phyloP scores from a whole-genome alignment of 2,888 invertebrate genomes.

The Hyles lineata region DNA sequence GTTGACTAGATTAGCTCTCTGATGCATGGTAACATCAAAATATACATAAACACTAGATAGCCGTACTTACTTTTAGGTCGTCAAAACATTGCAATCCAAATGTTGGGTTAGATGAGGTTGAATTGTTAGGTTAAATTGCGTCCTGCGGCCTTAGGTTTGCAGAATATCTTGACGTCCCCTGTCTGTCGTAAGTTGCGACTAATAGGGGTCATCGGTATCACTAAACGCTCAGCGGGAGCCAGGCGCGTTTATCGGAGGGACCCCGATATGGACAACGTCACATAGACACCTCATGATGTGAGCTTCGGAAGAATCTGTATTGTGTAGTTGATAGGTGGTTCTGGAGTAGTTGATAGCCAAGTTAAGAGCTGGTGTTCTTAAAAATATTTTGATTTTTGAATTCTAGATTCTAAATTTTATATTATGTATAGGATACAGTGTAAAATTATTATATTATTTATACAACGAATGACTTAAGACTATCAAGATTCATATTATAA shows the following conservation, averaged over 20 bases:
- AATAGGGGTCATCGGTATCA: slow-evolving; percentile 19
- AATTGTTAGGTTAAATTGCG: not conserved
- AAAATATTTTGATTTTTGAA: too few species aligned
- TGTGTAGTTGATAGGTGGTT: not conserved
- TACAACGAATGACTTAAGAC: not conserved
- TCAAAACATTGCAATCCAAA: slow-evolving; percentile 1
- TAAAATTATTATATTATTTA: too few species aligned
- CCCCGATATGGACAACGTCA: not conserved
- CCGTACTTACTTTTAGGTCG: not conserved
- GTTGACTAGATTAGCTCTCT: too few species aligned
- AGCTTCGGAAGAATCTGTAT: not conserved
- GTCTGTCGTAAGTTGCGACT: not conserved
- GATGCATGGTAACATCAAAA: too few species aligned
- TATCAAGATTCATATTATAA: not conserved
- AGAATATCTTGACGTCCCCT: not conserved
- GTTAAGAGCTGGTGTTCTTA: too few species aligned
- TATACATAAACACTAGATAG: not conserved
- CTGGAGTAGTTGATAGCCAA: too few species aligned
- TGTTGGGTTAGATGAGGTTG: not conserved
- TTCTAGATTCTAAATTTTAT: too few species aligned
- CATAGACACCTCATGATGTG: not conserved
- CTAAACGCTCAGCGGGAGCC: not conserved
- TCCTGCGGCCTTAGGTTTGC: slow-evolving; percentile 7
- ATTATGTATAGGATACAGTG: too few species aligned
- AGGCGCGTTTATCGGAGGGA: not conserved